These are phyloP conservation scores for Galerucella calmariensis DNA, from an alignment of 2,888 invertebrate genomes.

Conservation along the genomic window DNA sequence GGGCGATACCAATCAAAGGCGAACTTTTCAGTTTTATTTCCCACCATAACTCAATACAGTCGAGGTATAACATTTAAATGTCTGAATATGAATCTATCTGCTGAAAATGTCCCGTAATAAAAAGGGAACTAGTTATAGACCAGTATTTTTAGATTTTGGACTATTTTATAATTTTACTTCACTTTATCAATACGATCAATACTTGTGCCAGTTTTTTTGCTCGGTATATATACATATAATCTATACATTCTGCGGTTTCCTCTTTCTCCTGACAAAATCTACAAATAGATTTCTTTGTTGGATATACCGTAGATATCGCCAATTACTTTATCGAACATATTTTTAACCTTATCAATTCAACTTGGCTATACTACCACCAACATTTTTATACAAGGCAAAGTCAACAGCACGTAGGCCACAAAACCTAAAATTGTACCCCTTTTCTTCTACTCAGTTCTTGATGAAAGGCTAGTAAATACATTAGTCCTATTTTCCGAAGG, in stretches of 20 bases:
- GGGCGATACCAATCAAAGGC: constrained; percentile 60
- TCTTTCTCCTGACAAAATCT: neutral
- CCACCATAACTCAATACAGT: constrained; percentile 56
- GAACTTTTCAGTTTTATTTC: constrained; percentile 59
- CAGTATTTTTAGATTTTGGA: neutral
- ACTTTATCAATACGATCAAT: neutral
- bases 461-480: no score
- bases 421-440: no score
- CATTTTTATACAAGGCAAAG: neutral
- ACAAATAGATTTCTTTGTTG: constrained; percentile 5
- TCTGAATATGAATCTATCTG: constrained; percentile 55
- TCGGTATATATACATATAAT: neutral
- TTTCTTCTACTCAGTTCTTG: no score
- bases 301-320: neutral
- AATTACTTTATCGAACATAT: neutral
- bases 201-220: neutral
- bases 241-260: neutral
- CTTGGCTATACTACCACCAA: neutral
- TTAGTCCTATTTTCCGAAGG: no score
- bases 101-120: constrained; percentile 56
- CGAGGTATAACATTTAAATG: constrained; percentile 55
- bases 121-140: constrained; percentile 53
- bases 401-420: no score
- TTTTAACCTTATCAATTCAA: neutral
- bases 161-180: neutral